Base-by-base conservation (phyloP, 2,888 invertebrate genomes). In the Pogonocherus hispidulus region DNA sequence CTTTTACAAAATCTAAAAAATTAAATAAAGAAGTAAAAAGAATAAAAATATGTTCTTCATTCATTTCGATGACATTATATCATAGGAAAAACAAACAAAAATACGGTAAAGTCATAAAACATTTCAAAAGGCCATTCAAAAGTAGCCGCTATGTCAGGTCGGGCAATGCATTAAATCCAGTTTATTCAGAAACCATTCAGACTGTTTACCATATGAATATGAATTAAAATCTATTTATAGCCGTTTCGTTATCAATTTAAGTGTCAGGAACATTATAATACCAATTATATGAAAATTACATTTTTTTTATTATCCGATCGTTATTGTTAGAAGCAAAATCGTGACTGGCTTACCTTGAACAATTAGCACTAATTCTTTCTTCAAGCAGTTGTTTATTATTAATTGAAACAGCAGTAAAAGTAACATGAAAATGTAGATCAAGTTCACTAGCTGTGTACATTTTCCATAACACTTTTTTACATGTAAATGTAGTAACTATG, bases 271-370 rank as follows among this genome's bases (percentile, higher is more conserved):
- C 41, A 41, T 41, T n/a, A n/a, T 4, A 14, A 41, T 16, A 16
- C 14, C 41, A 14, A 41, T 1, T 41, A 41, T 41, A 16, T 41
- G 11, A 41, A 32, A 41, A 41, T 22, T 49, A 49, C 22, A 23
- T 49, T 32, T 52, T 52, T 18, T 52, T 16, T 52, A n/a, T n/a
- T n/a, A n/a, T 18, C 16, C 19, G 52, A 27, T 32, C 16, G 52
- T 35, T 32, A 52, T 52, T 32, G 32, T 32, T 18, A 52, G 52
- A 52, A 52, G 32, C 41, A 14, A 0, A 52, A 14, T 32, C n/a
- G 52, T 52, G 18, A 19, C 52, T 52, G 2, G 52, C 14, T 52
- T 32, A 18, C 52, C 52, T 52, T 52, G 52, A 52, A 32, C 32
- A 27, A 52, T 16, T 52, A 22, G 27, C 52, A 11, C 22, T 51